phyloP scores from a whole-genome alignment of 2,888 invertebrate genomes.

The Microctonus aethiopoides region DNA sequence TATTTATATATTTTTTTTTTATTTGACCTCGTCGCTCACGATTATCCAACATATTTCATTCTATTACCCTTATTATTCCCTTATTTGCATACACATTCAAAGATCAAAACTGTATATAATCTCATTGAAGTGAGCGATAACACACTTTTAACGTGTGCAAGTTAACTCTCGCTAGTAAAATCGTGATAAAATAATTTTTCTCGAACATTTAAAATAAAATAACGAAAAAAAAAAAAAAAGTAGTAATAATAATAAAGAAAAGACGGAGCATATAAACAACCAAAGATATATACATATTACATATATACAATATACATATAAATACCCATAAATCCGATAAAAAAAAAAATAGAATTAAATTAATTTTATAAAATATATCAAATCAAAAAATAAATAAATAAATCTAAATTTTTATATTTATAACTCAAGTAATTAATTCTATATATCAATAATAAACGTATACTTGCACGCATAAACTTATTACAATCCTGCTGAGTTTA shows the following conservation, averaged over 20 bases:
- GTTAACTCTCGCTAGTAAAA: not conserved
- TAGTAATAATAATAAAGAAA: not conserved
- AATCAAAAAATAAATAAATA: too few species aligned
- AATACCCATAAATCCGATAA: too few species aligned
- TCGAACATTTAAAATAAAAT: not conserved
- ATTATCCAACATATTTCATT: not conserved
- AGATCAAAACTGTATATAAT: not conserved
- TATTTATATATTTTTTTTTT: constrained; percentile 35
- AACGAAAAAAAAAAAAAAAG: not conserved
- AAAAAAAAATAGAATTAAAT: too few species aligned
- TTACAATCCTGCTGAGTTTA: too few species aligned
- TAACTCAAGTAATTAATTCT: too few species aligned
- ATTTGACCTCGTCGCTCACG: not conserved
- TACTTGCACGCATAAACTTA: too few species aligned
- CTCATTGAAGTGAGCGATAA: not conserved
- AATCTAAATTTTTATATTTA: too few species aligned
- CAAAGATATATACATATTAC: too few species aligned
- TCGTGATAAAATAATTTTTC: not conserved
- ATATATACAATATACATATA: too few species aligned
- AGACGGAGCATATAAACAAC: not conserved
- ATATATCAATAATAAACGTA: too few species aligned
- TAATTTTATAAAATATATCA: too few species aligned
- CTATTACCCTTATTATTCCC: not conserved
- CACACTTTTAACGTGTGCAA: not conserved
- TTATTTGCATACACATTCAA: not conserved